Conservation (phyloP, 2,888 invertebrate genomes). For the Macaria notata region DNA sequence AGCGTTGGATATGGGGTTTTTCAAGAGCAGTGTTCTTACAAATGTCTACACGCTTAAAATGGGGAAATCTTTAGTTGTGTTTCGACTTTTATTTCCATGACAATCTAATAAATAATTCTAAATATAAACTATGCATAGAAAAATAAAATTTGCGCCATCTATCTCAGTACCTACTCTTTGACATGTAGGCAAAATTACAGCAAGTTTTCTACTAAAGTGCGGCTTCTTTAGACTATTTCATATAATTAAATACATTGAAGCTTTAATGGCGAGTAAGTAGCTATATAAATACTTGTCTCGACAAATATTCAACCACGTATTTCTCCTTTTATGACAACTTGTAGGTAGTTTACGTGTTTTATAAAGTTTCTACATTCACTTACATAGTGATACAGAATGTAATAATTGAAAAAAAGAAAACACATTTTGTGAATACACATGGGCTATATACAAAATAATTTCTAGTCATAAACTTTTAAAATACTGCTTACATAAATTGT, state of each 20-base stretch:
- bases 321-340: constrained; percentile 11
- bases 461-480: too few relatives aligned
- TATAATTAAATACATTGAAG: constrained; percentile 44
- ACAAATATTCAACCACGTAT: constrained; percentile 9
- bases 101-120: too few relatives aligned
- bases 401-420: too few relatives aligned
- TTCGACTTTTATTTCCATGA: too few relatives aligned
- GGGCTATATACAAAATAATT: too few relatives aligned
- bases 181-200: constrained; percentile 42
- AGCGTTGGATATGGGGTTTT: constrained; percentile 6
- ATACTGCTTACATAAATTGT: too few relatives aligned
- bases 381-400: too few relatives aligned
- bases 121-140: too few relatives aligned
- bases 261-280: constrained; percentile 35
- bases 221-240: constrained; percentile 50
- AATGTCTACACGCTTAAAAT: not conserved
- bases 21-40: not conserved
- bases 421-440: too few relatives aligned
- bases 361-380: not conserved
- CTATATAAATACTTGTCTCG: constrained; percentile 8
- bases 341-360: constrained; percentile 5
- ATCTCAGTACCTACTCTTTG: constrained; percentile 15
- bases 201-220: constrained; percentile 44
- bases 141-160: constrained; percentile 2
- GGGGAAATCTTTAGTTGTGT: too few relatives aligned